These are phyloP conservation scores for Lasioglossum morio DNA, from an alignment of 2,888 invertebrate genomes.

Conservation along the genomic window DNA sequence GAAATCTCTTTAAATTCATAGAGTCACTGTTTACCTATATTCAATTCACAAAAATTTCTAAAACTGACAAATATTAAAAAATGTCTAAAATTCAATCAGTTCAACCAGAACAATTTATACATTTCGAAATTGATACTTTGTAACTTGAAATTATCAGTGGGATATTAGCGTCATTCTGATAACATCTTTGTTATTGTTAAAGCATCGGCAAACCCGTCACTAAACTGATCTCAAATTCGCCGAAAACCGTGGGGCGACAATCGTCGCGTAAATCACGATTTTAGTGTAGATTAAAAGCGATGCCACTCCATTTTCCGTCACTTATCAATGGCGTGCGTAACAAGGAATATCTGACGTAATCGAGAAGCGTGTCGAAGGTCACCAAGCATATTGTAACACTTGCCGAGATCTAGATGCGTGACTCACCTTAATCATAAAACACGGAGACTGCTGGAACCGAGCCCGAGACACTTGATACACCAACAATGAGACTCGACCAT, in stretches of 20 bases:
- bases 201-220: not conserved
- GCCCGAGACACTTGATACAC: not conserved
- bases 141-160: not conserved
- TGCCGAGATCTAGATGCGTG: conserved; percentile 2
- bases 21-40: not conserved
- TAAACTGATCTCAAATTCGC: not conserved
- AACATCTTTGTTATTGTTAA: not conserved
- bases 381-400: not conserved
- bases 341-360: not conserved
- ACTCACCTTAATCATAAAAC: not conserved
- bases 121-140: not conserved
- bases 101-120: not conserved
- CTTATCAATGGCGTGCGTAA: conserved; percentile 1
- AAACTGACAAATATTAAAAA: not conserved
- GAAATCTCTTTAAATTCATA: not conserved
- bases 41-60: not conserved
- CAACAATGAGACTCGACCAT: not conserved
- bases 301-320: not conserved
- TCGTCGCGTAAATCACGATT: not conserved
- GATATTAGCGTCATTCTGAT: not conserved
- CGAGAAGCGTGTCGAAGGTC: conserved; percentile 1
- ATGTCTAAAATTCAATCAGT: not conserved
- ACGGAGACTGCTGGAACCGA: not conserved
- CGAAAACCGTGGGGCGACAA: not conserved
- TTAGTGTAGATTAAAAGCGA: not conserved